Evolutionary conservation across 2,113 vertebrate species (phyloP).

Genomic region (Ptyas mucosa): DNA sequence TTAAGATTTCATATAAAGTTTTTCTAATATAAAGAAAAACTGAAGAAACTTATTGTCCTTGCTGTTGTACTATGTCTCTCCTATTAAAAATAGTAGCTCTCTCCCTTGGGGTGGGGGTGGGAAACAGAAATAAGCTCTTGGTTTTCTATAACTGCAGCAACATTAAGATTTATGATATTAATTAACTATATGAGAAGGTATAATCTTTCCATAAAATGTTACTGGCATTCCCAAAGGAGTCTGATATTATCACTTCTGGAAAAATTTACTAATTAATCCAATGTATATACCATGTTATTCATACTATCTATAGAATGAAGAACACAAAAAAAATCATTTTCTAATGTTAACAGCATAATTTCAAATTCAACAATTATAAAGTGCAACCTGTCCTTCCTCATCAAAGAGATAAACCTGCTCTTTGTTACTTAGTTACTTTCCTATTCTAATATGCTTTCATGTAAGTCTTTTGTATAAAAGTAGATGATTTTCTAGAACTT

Average conservation of each 20-base stretch:
- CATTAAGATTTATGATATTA: slow-evolving; percentile 2
- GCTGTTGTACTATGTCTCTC: background rate
- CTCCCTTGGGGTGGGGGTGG: background rate
- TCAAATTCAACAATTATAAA: background rate
- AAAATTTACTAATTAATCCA: slow-evolving; percentile 31
- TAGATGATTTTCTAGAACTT: background rate
- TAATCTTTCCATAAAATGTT: background rate
- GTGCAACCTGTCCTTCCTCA: background rate
- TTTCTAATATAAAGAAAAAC: background rate
- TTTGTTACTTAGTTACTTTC: background rate
- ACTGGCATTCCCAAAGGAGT: background rate
- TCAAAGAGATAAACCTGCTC: background rate
- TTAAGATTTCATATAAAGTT: background rate
- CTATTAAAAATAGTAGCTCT: background rate
- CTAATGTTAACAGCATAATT: background rate
- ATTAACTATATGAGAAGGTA: slow-evolving; percentile 24
- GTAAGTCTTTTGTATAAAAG: background rate
- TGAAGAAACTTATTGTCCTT: background rate
- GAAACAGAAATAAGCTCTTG: background rate
- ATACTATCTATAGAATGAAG: slow-evolving; percentile 7
- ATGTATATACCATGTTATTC: background rate
- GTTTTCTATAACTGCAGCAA: slow-evolving; percentile 24
- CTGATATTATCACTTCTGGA: slow-evolving; percentile 1
- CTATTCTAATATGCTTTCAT: background rate
- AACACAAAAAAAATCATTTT: slow-evolving; percentile 1